A percentile compares a stretch with the other conserved stretches of the same genome.
phyloP scores from a whole-genome alignment of 2,113 vertebrate species.

The Neolamprologus sp. region DNA sequence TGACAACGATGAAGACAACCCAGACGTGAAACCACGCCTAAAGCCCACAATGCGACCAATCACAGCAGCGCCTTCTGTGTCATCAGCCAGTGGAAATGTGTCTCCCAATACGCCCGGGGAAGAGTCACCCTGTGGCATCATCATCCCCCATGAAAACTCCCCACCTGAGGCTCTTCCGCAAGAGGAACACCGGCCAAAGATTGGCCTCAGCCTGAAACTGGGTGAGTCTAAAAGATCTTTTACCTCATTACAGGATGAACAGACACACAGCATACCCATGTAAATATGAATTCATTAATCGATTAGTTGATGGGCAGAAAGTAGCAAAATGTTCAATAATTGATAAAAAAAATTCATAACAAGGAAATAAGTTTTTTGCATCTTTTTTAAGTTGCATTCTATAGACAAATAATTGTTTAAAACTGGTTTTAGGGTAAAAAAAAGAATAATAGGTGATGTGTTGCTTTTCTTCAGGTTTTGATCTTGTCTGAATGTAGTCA shows the following conservation, averaged over 20 bases:
- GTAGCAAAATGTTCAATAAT: not conserved
- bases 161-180: constrained; percentile 88
- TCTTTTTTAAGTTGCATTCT: not conserved
- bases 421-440: not conserved
- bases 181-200: constrained; percentile 92
- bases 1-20: constrained; percentile 82
- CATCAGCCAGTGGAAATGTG: constrained; percentile 89
- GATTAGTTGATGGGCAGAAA: not conserved
- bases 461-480: not conserved
- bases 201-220: constrained; percentile 94
- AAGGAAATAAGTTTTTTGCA: not conserved
- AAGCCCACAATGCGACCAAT: constrained; percentile 95
- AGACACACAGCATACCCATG: not conserved
- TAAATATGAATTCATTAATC: not conserved
- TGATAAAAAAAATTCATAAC: not conserved
- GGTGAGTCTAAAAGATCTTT: constrained; percentile 64
- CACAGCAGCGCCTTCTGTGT: constrained; percentile 90
- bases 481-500: not conserved
- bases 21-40: constrained; percentile 85
- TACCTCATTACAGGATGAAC: not conserved
- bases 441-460: not conserved
- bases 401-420: not conserved
- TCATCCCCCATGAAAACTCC: constrained; percentile 98
- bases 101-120: constrained; percentile 91
- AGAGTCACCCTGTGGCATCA: constrained; percentile 96